These are phyloP conservation scores for Onychorhynchus coronatus DNA, from an alignment of 2,113 vertebrate species.

Conservation along the genomic window DNA sequence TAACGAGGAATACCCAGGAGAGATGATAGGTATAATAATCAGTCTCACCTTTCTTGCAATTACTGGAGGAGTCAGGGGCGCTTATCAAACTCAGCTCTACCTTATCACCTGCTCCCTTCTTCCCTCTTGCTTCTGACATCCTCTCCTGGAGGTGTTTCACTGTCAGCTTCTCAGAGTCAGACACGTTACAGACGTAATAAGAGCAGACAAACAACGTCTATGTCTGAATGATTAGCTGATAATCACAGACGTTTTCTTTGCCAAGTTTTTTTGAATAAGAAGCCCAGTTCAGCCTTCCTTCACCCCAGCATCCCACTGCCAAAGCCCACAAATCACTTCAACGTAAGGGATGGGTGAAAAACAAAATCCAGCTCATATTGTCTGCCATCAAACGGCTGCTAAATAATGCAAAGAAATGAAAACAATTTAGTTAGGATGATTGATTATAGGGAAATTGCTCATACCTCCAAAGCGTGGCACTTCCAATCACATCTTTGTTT, in stretches of 20 bases:
- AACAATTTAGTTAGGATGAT: slow-evolving; percentile 67
- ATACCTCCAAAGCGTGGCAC: slow-evolving; percentile 22
- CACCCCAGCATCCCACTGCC: background rate
- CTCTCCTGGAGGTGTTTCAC: slow-evolving; percentile 6
- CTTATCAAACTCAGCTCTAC: background rate
- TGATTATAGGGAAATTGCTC: slow-evolving; percentile 71
- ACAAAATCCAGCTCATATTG: slow-evolving; percentile 19
- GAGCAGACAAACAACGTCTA: slow-evolving; percentile 17
- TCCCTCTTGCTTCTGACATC: background rate
- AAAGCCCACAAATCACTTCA: slow-evolving; percentile 26
- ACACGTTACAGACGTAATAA: background rate
- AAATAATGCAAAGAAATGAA: slow-evolving; percentile 75
- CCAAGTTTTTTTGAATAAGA: slow-evolving; percentile 35
- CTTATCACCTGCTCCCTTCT: background rate
- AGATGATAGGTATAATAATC: background rate
- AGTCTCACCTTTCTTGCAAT: background rate
- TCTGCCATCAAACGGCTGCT: slow-evolving; percentile 59
- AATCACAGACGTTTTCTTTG: slow-evolving; percentile 6
- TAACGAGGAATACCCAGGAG: background rate
- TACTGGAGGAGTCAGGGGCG: background rate
- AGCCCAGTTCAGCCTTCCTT: slow-evolving; percentile 13
- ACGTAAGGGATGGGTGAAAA: background rate
- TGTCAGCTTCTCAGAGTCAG: background rate
- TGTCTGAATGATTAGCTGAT: slow-evolving; percentile 64
- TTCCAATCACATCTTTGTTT: slow-evolving; percentile 67